Conservation (phyloP, 1,140 invertebrate species). For the Drosophila bipectinata region DNA sequence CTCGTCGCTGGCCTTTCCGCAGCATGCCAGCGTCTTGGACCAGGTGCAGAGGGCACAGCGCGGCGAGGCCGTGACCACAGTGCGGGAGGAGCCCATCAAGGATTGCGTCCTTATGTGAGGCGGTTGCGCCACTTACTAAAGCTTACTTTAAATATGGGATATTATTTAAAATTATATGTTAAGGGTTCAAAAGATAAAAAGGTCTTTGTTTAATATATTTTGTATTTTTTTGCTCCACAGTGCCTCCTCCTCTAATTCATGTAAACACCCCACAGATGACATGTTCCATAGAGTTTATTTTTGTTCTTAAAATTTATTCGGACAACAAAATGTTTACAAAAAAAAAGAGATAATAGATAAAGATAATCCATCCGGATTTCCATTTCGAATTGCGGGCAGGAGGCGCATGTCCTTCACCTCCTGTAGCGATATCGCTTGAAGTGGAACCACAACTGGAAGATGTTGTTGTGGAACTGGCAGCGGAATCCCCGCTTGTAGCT, state of each 20-base stretch:
- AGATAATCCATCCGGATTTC: not conserved
- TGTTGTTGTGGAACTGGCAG: conserved; percentile 99
- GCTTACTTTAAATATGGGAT: not conserved
- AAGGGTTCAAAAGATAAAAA: not conserved
- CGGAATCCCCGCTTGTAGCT: conserved; percentile 99
- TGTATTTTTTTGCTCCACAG: too few relatives aligned
- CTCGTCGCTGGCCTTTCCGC: conserved; percentile 86
- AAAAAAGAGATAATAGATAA: not conserved
- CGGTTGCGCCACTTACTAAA: not conserved
- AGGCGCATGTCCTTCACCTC: conserved; percentile 85
- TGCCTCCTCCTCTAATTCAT: too few relatives aligned
- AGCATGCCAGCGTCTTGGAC: conserved; percentile 85
- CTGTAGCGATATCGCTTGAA: conserved; percentile 99
- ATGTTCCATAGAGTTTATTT: not conserved
- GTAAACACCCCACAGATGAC: too few relatives aligned
- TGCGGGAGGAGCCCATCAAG: conserved; percentile 84
- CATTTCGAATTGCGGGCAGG: not conserved
- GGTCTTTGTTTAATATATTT: too few relatives aligned
- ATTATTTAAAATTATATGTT: not conserved
- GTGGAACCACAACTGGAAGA: conserved; percentile 99
- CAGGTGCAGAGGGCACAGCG: conserved; percentile 84
- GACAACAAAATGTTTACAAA: not conserved
- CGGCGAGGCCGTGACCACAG: conserved; percentile 81
- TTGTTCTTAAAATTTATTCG: not conserved
- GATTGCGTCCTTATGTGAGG: conserved; percentile 82